These are phyloP conservation scores for Bombus consobrinus DNA, from an alignment of 1,140 invertebrate species.

Conservation along the genomic window DNA sequence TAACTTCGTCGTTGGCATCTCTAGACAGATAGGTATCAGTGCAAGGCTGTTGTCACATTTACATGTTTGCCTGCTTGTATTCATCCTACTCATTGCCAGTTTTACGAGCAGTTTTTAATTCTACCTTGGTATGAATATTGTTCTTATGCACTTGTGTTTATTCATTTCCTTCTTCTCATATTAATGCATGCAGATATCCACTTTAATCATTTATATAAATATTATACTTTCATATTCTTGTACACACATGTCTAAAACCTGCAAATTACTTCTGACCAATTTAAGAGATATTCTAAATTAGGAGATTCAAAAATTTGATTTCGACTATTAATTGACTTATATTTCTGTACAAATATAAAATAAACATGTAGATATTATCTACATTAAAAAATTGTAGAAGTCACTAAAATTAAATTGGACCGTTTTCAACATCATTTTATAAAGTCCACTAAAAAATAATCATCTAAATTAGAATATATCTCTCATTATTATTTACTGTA, in stretches of 20 bases:
- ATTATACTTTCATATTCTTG: background rate
- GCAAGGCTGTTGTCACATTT: constrained; percentile 27
- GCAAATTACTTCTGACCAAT: background rate
- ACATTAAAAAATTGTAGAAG: too few species aligned
- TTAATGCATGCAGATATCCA: constrained; percentile 38
- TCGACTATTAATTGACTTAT: background rate
- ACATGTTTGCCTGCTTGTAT: constrained; percentile 52
- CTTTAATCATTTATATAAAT: background rate
- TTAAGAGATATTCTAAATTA: background rate
- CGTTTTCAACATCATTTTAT: background rate
- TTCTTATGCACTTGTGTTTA: constrained; percentile 16
- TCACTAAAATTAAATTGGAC: background rate
- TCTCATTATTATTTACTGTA: background rate
- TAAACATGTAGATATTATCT: background rate
- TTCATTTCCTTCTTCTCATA: constrained; percentile 25
- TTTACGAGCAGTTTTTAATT: constrained; percentile 75
- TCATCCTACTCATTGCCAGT: constrained; percentile 56
- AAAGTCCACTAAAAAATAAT: background rate
- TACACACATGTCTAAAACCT: background rate
- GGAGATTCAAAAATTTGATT: background rate
- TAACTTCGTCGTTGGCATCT: constrained; percentile 51
- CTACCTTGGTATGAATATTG: constrained; percentile 22
- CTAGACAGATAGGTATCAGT: constrained; percentile 56
- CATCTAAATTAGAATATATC: background rate
- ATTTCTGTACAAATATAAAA: background rate